Conservation (phyloP, 2,888 invertebrate genomes). For the Neoascia interrupta region DNA sequence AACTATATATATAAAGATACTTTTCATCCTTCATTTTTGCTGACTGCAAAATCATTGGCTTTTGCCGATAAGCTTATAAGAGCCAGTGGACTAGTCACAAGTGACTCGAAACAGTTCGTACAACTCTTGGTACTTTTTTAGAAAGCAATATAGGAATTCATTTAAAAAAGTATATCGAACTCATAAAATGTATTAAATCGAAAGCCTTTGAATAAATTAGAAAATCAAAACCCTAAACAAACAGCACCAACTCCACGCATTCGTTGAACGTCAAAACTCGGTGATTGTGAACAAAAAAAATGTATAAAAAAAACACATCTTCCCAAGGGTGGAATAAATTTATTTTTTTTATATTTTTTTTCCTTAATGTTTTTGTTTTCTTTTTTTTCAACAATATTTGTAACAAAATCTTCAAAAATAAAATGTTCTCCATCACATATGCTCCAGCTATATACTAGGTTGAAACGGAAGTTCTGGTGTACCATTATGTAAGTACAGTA, state of each 20-base stretch:
- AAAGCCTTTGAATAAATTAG: constrained; percentile 34
- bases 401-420: constrained; percentile 64
- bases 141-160: neutral
- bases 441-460: constrained; percentile 3
- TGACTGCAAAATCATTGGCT: too few relatives aligned
- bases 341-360: constrained; percentile 6
- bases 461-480: constrained; percentile 56
- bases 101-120: too few relatives aligned
- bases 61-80: too few relatives aligned
- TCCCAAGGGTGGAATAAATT: constrained; percentile 47
- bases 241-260: neutral
- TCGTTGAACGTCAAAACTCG: constrained; percentile 21
- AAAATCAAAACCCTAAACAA: constrained; percentile 13
- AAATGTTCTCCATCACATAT: constrained; percentile 39
- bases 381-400: constrained; percentile 46
- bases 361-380: constrained; percentile 29
- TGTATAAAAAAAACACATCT: constrained; percentile 9
- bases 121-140: too few relatives aligned
- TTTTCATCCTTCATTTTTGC: too few relatives aligned
- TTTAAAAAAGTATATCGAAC: neutral
- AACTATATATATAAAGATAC: too few relatives aligned
- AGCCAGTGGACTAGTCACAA: too few relatives aligned
- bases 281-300: constrained; percentile 21
- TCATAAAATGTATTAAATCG: neutral
- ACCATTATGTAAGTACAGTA: constrained; percentile 43